Evolutionary conservation across 2,888 invertebrate species (phyloP).

Genomic region (Megamerina dolium): DNA sequence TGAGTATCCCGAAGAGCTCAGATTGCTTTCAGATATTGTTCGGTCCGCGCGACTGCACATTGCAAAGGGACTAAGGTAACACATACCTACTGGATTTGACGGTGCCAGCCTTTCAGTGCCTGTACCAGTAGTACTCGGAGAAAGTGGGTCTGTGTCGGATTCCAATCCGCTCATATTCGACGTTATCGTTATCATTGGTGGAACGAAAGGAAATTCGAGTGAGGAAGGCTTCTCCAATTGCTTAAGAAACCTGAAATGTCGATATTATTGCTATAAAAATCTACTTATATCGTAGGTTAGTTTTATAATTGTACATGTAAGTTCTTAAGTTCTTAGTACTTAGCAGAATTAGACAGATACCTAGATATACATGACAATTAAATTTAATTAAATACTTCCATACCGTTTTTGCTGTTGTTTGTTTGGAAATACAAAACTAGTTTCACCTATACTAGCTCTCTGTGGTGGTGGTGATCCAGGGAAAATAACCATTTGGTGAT

Average conservation of each 20-base stretch:
- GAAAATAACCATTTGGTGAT: slow-evolving; percentile 49
- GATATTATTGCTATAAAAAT: background rate
- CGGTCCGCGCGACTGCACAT: slow-evolving; percentile 67
- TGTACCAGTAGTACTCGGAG: slow-evolving; percentile 56
- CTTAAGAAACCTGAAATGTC: slow-evolving; percentile 53
- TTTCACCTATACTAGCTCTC: slow-evolving; percentile 46
- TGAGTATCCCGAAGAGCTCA: slow-evolving; percentile 78
- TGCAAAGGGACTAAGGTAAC: slow-evolving; percentile 72
- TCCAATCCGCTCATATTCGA: slow-evolving; percentile 70
- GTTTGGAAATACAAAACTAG: slow-evolving; percentile 45
- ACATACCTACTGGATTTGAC: slow-evolving; percentile 56
- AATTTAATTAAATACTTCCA: too few relatives aligned
- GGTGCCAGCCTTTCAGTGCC: slow-evolving; percentile 39
- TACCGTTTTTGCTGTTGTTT: slow-evolving; percentile 51
- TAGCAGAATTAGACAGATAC: too few relatives aligned
- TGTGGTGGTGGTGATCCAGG: slow-evolving; percentile 58
- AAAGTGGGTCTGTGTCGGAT: slow-evolving; percentile 65
- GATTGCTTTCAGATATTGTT: slow-evolving; percentile 74
- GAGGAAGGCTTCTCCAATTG: slow-evolving; percentile 60
- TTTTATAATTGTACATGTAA: too few relatives aligned
- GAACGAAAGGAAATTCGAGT: slow-evolving; percentile 57
- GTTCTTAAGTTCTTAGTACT: too few relatives aligned
- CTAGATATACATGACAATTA: too few relatives aligned
- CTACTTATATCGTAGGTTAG: background rate
- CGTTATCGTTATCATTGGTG: slow-evolving; percentile 68